Conservation (phyloP, 2,113 vertebrate genomes). For the Ameiurus melas region DNA sequence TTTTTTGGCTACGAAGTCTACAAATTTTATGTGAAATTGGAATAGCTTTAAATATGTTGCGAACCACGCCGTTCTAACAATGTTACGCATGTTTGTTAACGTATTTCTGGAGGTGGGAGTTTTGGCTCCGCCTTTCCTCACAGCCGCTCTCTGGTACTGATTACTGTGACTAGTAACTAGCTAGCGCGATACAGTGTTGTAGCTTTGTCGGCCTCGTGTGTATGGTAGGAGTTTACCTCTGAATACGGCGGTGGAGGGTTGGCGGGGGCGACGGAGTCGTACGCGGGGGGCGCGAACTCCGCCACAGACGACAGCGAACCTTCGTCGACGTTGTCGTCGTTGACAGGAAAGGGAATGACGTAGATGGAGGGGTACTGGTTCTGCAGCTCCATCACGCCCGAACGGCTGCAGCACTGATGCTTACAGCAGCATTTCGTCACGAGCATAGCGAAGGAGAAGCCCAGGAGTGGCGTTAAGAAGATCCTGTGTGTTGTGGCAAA, state of each 20-base stretch:
- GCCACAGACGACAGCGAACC: neutral
- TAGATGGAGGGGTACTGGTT: conserved; percentile 5
- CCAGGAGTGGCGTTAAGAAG: neutral
- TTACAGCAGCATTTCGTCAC: conserved; percentile 31
- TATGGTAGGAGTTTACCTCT: conserved; percentile 26
- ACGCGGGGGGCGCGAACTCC: conserved; percentile 31
- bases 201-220: neutral
- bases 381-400: neutral
- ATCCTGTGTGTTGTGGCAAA: neutral
- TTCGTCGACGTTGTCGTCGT: neutral
- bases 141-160: too few species aligned
- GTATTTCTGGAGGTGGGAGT: too few species aligned
- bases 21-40: too few species aligned
- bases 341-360: conserved; percentile 46
- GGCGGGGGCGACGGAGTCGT: conserved; percentile 4
- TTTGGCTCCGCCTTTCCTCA: too few species aligned
- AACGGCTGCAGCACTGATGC: neutral
- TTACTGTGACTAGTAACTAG: too few species aligned
- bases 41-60: too few species aligned
- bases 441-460: neutral
- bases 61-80: too few species aligned
- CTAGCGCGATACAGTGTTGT: too few species aligned
- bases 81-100: too few species aligned
- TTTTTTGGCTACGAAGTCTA: too few species aligned
- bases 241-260: conserved; percentile 38